A percentile compares a stretch with the other conserved stretches of the same genome.
Conservation (phyloP, 1,140 invertebrate species). For the Penaeus vannamei region DNA sequence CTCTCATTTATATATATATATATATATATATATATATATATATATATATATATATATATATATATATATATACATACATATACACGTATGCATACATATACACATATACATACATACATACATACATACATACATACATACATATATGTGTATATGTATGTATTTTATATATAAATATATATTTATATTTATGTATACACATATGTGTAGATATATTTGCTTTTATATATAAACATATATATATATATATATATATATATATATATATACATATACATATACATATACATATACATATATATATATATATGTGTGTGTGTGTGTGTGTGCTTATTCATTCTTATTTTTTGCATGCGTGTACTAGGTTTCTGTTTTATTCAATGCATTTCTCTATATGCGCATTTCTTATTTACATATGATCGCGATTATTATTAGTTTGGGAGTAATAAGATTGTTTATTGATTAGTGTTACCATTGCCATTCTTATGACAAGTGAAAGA, state of each 20-base stretch:
- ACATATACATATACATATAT: neutral
- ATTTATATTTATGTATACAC: constrained; percentile 1
- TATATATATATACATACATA: no score
- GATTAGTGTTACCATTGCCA: no score
- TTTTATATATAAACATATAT: neutral
- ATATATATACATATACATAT: constrained; percentile 3
- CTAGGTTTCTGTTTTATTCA: neutral
- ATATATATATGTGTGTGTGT: neutral
- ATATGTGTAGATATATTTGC: neutral
- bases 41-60: no score
- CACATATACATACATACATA: no score
- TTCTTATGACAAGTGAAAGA: no score
- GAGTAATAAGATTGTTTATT: neutral
- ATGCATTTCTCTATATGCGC: no score
- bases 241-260: constrained; percentile 3
- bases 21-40: no score
- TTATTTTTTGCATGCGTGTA: neutral
- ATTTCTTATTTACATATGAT: neutral
- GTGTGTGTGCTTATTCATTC: neutral
- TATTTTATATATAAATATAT: neutral
- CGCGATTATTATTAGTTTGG: neutral
- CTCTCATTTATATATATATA: no score
- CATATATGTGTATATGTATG: neutral
- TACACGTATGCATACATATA: no score
- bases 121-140: neutral